Base-by-base conservation (phyloP, 2,797 vertebrate genomes). In the Oophaga sylvatica region DNA sequence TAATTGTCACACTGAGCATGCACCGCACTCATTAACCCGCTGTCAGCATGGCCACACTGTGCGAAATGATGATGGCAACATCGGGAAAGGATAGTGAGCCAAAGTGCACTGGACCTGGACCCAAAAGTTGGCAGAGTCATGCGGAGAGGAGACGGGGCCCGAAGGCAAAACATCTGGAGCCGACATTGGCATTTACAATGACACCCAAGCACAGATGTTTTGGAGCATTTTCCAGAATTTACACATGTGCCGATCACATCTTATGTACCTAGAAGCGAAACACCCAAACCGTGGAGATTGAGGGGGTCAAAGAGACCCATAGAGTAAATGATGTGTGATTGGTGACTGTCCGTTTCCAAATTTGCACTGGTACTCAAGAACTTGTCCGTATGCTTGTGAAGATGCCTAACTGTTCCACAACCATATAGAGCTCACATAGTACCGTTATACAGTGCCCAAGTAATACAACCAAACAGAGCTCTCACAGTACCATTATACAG, bases 1-100 rank as follows among this genome's bases (percentile, higher is more conserved):
- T 80, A 65, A 84, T 53, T 83, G 86, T 83, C 86, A 68, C 60
- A 48, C 68, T 16, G 68, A 13, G 68, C 57, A 29, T 65, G 17
- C 35, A 76, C 65, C 19, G 35, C 56, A 20, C 71, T 87, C 80
- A 79, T 83, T 83, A 83, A 29, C 62, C 73, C n/a, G 22, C 12
- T 13, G n/a, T 56, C 5, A 16, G 68, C 60, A 75, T 57, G 65
- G 56, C 76, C 9, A 41, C 78, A 80, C 57, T 11, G 26, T 75
- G 45, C 48, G 59, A 56, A 29, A 59, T 79, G 48, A 59, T 29
- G 76, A 79, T 59, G 78, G 78, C 26, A 16, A 31, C 67, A 31
- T 0, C 29, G 67, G 67, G 67, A 31, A 22, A 70, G 67, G 71
- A 11, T 76, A 60, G 56, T 0, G 29, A 16, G 13, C 7, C 53